Evolutionary conservation across 1,140 invertebrate genomes (phyloP).

Genomic region (Drosophila suzukii): DNA sequence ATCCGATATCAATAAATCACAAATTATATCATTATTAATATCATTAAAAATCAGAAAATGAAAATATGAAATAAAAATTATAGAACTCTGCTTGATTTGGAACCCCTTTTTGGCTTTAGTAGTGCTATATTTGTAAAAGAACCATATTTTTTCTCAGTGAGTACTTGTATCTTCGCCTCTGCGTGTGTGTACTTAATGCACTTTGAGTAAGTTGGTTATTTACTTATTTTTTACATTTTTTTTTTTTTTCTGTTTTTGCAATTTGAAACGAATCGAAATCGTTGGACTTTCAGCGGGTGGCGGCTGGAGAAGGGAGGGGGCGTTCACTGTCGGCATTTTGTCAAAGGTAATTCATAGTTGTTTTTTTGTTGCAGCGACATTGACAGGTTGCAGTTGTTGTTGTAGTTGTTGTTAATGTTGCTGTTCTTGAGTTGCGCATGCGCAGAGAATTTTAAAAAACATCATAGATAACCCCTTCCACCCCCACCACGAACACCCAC

Average conservation of each 20-base stretch:
- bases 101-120: background rate
- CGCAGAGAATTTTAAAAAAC: slow-evolving; percentile 38
- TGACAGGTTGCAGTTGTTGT: slow-evolving; percentile 44
- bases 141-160: slow-evolving; percentile 1
- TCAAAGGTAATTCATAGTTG: slow-evolving; percentile 55
- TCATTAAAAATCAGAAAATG: too few species aligned
- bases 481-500: slow-evolving; percentile 33
- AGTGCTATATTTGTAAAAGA: too few species aligned
- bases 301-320: slow-evolving; percentile 2
- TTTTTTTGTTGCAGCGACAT: slow-evolving; percentile 51
- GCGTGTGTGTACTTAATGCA: slow-evolving; percentile 32
- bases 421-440: slow-evolving; percentile 69
- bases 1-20: too few species aligned
- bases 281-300: slow-evolving; percentile 13
- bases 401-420: slow-evolving; percentile 26
- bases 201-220: slow-evolving; percentile 39
- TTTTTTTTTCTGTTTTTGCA: slow-evolving; percentile 38
- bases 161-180: slow-evolving; percentile 4
- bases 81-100: background rate
- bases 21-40: too few species aligned
- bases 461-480: slow-evolving; percentile 12
- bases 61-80: too few species aligned
- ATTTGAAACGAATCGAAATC: slow-evolving; percentile 61
- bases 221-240: slow-evolving; percentile 19
- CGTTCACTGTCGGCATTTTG: slow-evolving; percentile 52